Conservation (phyloP, 2,113 vertebrate species). For the Rattus norvegicus region DNA sequence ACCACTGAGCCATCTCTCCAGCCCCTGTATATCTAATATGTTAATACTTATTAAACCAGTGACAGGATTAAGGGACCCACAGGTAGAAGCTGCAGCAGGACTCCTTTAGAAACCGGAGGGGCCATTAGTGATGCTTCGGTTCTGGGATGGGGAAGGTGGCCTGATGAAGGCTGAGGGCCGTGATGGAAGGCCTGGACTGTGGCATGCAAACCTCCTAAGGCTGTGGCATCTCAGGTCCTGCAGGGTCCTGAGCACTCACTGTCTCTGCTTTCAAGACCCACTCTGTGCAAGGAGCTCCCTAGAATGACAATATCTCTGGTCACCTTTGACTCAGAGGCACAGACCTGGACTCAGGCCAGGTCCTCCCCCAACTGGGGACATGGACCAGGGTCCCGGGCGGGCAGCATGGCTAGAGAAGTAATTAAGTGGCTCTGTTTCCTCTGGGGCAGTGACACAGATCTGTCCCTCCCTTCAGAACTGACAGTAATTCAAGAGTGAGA, state of each 20-base stretch:
- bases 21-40: neutral
- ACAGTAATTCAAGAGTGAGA: neutral
- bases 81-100: neutral
- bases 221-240: neutral
- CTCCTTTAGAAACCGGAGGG: neutral
- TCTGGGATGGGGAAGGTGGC: neutral
- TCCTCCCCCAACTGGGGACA: too few species aligned
- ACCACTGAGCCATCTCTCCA: too few species aligned
- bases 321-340: neutral
- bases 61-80: too few species aligned
- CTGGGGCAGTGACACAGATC: slow-evolving; percentile 50
- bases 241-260: too few species aligned
- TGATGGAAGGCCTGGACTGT: neutral
- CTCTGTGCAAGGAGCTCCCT: neutral
- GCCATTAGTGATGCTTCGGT: neutral
- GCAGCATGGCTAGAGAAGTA: neutral
- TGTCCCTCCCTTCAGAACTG: neutral
- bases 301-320: neutral
- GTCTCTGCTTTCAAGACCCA: neutral
- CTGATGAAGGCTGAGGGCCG: neutral
- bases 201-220: too few species aligned
- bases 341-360: neutral
- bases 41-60: neutral
- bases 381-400: neutral
- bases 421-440: slow-evolving; percentile 49